phyloP scores from a whole-genome alignment of 2,888 invertebrate species.

The Polietes domitor region DNA sequence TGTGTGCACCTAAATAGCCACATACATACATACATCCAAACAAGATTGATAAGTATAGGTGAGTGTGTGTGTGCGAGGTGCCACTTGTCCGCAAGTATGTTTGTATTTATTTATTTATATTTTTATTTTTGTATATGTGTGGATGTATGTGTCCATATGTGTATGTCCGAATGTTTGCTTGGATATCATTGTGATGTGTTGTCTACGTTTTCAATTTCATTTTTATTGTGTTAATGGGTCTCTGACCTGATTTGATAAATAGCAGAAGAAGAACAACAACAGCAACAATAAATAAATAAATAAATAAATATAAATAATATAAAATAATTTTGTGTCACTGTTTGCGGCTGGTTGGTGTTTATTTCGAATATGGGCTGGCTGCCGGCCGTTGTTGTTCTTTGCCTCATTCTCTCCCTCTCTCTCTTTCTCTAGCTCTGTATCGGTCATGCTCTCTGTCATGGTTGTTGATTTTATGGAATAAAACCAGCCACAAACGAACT shows the following conservation, averaged over 20 bases:
- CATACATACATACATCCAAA: background rate
- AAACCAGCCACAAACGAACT: conserved; percentile 1
- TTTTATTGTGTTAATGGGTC: conserved; percentile 76
- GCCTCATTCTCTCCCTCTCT: background rate
- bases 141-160: background rate
- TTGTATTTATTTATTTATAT: background rate
- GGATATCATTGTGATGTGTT: conserved; percentile 29
- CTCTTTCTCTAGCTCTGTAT: background rate
- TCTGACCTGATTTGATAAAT: conserved; percentile 78
- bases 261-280: background rate
- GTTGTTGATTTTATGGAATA: too few species aligned
- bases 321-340: conserved; percentile 4
- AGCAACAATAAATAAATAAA: background rate
- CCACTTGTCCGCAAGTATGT: background rate
- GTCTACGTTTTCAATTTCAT: conserved; percentile 53
- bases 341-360: background rate
- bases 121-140: background rate
- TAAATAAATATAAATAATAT: conserved; percentile 3
- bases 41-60: background rate
- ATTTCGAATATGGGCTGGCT: conserved; percentile 4
- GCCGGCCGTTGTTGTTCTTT: conserved; percentile 2
- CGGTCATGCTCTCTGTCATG: background rate
- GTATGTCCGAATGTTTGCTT: background rate
- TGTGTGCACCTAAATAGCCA: background rate
- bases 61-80: background rate